Conservation (phyloP, 37 sponge, comb jelly and placozoan species). For the Chondrosia reniformis region DNA sequence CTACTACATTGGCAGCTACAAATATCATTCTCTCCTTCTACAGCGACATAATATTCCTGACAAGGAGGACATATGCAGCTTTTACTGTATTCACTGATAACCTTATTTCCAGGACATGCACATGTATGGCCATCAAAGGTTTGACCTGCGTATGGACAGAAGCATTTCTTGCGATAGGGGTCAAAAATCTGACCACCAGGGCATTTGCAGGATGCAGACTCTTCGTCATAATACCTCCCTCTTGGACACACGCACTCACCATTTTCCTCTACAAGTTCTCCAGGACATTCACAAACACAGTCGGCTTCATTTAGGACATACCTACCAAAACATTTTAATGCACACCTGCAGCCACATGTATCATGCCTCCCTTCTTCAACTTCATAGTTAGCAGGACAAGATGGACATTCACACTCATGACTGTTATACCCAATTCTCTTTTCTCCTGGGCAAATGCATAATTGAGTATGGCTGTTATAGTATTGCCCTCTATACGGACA, state of each 20-base stretch:
- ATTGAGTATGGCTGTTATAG: no score
- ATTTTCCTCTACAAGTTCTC: neutral
- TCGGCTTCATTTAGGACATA: neutral
- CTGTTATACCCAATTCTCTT: neutral
- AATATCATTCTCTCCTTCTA: neutral
- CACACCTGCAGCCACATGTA: constrained; percentile 5
- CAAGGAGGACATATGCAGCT: neutral
- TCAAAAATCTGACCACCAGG: constrained; percentile 3
- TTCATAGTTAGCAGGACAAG: neutral
- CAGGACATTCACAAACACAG: neutral
- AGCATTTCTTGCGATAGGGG: neutral
- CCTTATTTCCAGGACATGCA: constrained; percentile 5
- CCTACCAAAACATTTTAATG: neutral
- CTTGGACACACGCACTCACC: constrained; percentile 12
- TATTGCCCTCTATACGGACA: neutral
- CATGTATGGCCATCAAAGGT: neutral
- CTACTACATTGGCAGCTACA: constrained; percentile 8
- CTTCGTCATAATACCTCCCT: neutral
- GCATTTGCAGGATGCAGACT: neutral
- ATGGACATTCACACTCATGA: neutral
- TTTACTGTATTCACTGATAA: neutral
- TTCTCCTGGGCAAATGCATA: no score
- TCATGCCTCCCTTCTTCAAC: neutral
- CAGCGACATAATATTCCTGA: neutral
- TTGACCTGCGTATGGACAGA: constrained; percentile 9